Evolutionary conservation across 1,140 invertebrate genomes (phyloP).

Genomic region (Achroia grisella): DNA sequence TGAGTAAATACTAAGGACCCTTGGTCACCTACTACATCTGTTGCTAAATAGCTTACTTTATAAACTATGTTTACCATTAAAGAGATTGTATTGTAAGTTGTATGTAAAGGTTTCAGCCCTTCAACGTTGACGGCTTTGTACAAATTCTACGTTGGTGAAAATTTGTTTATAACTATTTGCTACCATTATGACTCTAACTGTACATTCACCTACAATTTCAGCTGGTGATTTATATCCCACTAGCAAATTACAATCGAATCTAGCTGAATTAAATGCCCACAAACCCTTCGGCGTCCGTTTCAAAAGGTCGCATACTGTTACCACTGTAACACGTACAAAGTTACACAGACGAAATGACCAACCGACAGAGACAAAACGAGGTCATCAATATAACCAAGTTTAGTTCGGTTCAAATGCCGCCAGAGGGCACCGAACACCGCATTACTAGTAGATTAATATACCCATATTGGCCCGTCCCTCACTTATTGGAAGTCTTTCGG

Average conservation of each 20-base stretch:
- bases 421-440: slow-evolving; percentile 29
- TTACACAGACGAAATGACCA: slow-evolving; percentile 39
- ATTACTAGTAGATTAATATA: slow-evolving; percentile 50
- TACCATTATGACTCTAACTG: too few relatives aligned
- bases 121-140: too few relatives aligned
- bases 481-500: slow-evolving; percentile 41
- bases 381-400: slow-evolving; percentile 38
- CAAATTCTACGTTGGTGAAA: too few relatives aligned
- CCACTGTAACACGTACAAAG: slow-evolving; percentile 25
- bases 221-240: slow-evolving; percentile 12
- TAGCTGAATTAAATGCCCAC: slow-evolving; percentile 28
- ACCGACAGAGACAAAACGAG: slow-evolving; percentile 51
- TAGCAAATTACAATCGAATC: slow-evolving; percentile 30
- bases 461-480: slow-evolving; percentile 14
- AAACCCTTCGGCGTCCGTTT: slow-evolving; percentile 11
- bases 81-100: too few relatives aligned
- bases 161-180: too few relatives aligned
- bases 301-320: slow-evolving; percentile 23
- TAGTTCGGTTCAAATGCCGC: slow-evolving; percentile 9
- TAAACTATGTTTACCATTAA: too few relatives aligned
- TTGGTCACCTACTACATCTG: too few relatives aligned
- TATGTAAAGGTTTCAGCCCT: too few relatives aligned
- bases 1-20: too few relatives aligned
- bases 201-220: neutral
- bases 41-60: too few relatives aligned